These are phyloP conservation scores for Cranoglanis bouderius DNA, from an alignment of 2,113 vertebrate species.

Conservation along the genomic window DNA sequence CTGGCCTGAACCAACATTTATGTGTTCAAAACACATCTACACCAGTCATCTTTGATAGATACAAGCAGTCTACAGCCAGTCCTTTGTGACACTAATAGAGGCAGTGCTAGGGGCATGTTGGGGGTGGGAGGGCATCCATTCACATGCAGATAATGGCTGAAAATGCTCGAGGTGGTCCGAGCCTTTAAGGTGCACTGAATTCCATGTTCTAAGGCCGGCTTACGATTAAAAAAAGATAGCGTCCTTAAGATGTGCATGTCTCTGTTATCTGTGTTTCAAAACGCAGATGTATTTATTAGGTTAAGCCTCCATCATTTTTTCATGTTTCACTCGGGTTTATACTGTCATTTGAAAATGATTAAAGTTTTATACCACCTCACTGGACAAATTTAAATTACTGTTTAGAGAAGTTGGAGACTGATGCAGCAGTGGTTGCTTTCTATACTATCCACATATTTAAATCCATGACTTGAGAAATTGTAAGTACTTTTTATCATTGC, in stretches of 20 bases:
- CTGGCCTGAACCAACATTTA: constrained; percentile 55
- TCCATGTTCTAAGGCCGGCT: not conserved
- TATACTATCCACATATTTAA: not conserved
- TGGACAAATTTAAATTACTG: not conserved
- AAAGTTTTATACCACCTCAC: not conserved
- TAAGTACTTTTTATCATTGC: not conserved
- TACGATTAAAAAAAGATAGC: constrained; percentile 19
- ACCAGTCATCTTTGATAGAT: constrained; percentile 70
- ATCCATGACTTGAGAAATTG: not conserved
- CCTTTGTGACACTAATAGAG: constrained; percentile 51
- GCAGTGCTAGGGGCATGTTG: constrained; percentile 59
- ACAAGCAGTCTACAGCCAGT: constrained; percentile 63
- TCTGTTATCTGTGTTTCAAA: constrained; percentile 2
- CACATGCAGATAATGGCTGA: constrained; percentile 66
- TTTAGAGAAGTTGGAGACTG: not conserved
- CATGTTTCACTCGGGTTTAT: not conserved
- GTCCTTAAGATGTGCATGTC: constrained; percentile 1
- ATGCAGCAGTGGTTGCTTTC: not conserved
- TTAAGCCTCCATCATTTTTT: not conserved
- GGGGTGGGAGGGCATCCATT: constrained; percentile 58
- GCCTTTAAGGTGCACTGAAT: not conserved
- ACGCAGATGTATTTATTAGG: not conserved
- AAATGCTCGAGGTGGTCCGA: constrained; percentile 33
- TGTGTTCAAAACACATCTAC: constrained; percentile 73
- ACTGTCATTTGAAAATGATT: not conserved